Percentiles rank a stretch among this genome's conserved stretches.
These are phyloP conservation scores for Palaemon carinicauda DNA, from an alignment of 1,140 invertebrate genomes.

Conservation along the genomic window DNA sequence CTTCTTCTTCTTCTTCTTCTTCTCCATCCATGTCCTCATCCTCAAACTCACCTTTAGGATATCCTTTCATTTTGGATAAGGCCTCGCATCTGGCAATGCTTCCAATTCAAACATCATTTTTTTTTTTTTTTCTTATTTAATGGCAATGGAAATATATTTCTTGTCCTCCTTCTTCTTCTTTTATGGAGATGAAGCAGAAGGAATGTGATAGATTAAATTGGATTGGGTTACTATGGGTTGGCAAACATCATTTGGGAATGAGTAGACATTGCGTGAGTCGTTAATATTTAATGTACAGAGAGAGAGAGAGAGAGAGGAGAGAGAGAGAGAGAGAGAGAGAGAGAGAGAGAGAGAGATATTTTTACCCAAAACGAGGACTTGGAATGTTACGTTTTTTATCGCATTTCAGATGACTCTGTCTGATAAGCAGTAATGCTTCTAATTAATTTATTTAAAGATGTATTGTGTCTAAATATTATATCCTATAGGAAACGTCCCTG, in stretches of 20 bases:
- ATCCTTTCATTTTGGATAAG: neutral
- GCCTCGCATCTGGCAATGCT: neutral
- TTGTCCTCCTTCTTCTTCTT: neutral
- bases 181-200: too few relatives aligned
- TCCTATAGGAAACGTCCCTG: too few relatives aligned
- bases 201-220: too few relatives aligned
- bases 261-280: neutral
- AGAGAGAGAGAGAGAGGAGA: slow-evolving; percentile 3
- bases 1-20: neutral
- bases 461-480: too few relatives aligned
- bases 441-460: too few relatives aligned
- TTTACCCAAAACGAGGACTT: too few relatives aligned
- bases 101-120: too few relatives aligned
- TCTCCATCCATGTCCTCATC: neutral
- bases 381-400: too few relatives aligned
- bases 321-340: slow-evolving; percentile 17
- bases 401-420: too few relatives aligned
- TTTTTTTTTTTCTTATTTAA: neutral
- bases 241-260: neutral
- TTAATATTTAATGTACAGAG: neutral
- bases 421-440: too few relatives aligned
- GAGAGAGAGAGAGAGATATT: neutral
- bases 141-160: neutral
- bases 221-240: neutral
- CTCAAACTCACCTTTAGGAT: neutral